Conservation (phyloP, 2,888 invertebrate species). For the Netelia virgata region DNA sequence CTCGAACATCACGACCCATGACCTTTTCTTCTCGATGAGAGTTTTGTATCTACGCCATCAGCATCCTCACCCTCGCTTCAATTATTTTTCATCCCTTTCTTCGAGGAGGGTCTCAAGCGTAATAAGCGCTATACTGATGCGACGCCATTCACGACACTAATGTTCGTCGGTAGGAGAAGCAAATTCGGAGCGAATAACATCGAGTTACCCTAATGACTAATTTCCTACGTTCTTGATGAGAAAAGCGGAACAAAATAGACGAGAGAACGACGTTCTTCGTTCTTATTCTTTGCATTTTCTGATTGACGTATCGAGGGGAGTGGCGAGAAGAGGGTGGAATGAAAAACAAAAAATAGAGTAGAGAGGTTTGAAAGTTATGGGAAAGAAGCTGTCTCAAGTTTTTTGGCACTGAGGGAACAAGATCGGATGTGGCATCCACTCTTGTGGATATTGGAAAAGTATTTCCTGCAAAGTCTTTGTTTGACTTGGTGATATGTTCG, state of each 20-base stretch:
- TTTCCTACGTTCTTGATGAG: no score
- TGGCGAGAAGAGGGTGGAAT: not conserved
- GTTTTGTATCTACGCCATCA: not conserved
- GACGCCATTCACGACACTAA: not conserved
- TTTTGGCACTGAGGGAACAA: slow-evolving; percentile 35
- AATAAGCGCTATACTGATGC: not conserved
- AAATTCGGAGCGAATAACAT: slow-evolving; percentile 41
- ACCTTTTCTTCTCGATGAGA: slow-evolving; percentile 42
- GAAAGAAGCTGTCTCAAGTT: slow-evolving; percentile 29
- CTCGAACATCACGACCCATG: slow-evolving; percentile 40
- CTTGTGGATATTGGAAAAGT: slow-evolving; percentile 54
- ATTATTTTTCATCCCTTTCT: slow-evolving; percentile 43
- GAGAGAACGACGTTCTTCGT: not conserved
- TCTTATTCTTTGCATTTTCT: slow-evolving; percentile 23
- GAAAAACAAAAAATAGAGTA: not conserved
- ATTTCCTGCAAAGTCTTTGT: slow-evolving; percentile 54
- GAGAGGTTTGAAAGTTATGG: slow-evolving; percentile 27
- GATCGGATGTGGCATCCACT: slow-evolving; percentile 38
- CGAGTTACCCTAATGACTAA: not conserved
- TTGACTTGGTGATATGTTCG: slow-evolving; percentile 40
- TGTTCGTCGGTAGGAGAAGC: not conserved
- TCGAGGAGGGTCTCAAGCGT: not conserved
- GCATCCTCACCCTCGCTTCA: slow-evolving; percentile 20
- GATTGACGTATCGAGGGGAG: not conserved
- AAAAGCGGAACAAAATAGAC: not conserved